These are phyloP conservation scores for Onychomys leucogaster DNA, from an alignment of 2,797 vertebrate species.

Conservation along the genomic window DNA sequence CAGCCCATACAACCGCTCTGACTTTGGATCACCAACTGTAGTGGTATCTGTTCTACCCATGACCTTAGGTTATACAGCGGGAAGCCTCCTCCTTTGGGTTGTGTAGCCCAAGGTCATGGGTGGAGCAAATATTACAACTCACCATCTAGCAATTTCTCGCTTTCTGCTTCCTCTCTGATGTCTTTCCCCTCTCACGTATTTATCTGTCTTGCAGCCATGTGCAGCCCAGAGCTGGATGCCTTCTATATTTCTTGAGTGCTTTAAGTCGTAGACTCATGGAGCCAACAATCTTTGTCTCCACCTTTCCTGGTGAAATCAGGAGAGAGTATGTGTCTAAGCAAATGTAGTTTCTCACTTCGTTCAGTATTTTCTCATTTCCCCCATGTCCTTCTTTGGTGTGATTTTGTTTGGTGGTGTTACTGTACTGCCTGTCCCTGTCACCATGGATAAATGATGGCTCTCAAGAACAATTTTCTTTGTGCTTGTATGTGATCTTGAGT, in stretches of 20 bases:
- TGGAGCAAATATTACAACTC: too few species aligned
- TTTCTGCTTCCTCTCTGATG: background rate
- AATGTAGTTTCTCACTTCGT: background rate
- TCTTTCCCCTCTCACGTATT: background rate
- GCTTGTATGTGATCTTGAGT: background rate
- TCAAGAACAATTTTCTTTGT: background rate
- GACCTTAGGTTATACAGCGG: too few species aligned
- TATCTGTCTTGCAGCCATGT: background rate
- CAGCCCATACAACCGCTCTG: background rate
- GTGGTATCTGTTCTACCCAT: too few species aligned
- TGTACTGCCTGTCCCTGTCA: background rate
- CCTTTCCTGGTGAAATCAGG: background rate
- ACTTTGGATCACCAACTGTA: background rate
- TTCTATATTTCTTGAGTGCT: background rate
- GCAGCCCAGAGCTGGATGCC: background rate
- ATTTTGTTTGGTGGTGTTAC: background rate
- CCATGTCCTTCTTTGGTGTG: background rate
- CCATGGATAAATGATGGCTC: background rate
- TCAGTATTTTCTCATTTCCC: background rate
- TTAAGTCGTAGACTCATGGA: background rate
- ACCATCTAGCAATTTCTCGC: background rate
- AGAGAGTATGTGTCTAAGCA: background rate
- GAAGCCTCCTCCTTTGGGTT: too few species aligned
- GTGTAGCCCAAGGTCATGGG: too few species aligned
- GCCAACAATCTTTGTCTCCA: background rate